phyloP scores from a whole-genome alignment of 2,888 invertebrate genomes.

The Coelinius sp. region DNA sequence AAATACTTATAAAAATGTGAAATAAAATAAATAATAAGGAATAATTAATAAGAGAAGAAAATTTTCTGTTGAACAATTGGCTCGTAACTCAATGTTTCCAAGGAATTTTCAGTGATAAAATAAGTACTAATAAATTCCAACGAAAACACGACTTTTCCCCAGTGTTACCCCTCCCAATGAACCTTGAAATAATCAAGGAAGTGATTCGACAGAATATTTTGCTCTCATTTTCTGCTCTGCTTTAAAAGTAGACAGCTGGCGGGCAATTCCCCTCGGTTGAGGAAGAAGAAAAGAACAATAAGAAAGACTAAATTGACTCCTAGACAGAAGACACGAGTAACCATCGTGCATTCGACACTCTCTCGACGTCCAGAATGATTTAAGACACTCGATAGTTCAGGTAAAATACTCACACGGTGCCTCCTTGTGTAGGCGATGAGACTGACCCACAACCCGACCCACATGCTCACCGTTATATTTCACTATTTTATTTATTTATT shows the following conservation, averaged over 20 bases:
- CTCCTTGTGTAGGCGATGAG: constrained; percentile 50
- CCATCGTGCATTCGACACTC: not conserved
- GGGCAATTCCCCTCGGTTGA: not conserved
- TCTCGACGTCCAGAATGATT: not conserved
- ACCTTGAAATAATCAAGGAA: constrained; percentile 3
- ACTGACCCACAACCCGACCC: constrained; percentile 55
- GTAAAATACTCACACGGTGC: constrained; percentile 15
- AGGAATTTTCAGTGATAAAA: not conserved
- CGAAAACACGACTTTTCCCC: not conserved
- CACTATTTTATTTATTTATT: constrained; percentile 38
- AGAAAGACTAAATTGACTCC: not conserved
- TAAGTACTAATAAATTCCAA: not conserved
- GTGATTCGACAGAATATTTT: constrained; percentile 17
- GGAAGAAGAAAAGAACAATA: not conserved
- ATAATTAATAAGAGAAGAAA: not conserved
- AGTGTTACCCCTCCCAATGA: not conserved
- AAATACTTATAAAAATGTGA: too few relatives aligned
- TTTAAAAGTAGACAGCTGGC: constrained; percentile 10
- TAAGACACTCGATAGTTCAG: constrained; percentile 1
- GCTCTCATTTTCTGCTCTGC: constrained; percentile 11
- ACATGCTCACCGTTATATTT: constrained; percentile 50
- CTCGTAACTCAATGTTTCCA: not conserved
- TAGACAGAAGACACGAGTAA: constrained; percentile 4
- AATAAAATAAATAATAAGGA: not conserved
- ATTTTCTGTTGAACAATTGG: not conserved